These are phyloP conservation scores for Choristoneura rosaceana DNA, from an alignment of 2,888 invertebrate genomes.

Conservation along the genomic window DNA sequence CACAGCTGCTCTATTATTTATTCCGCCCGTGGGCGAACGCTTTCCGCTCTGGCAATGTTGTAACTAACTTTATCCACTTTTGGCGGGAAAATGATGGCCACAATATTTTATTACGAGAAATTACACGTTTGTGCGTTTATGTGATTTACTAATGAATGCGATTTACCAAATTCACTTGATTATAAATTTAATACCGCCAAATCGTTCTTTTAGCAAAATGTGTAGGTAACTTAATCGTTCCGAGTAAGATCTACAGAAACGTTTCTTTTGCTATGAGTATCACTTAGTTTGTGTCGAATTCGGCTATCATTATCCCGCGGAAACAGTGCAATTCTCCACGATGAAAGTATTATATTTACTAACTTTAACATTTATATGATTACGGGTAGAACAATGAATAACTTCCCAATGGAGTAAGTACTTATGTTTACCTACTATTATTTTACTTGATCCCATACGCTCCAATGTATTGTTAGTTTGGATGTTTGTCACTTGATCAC, in stretches of 20 bases:
- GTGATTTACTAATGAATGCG: conserved; percentile 10
- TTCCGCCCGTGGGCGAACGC: conserved; percentile 42
- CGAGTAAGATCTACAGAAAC: no score
- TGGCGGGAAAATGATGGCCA: conserved; percentile 14
- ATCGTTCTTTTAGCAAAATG: background rate
- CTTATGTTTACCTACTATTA: no score
- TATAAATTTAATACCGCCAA: background rate
- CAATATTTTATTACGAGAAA: conserved; percentile 27
- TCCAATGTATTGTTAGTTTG: no score
- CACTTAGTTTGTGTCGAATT: no score
- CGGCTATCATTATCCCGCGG: background rate
- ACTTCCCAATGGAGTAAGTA: no score
- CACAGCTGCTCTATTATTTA: conserved; percentile 64
- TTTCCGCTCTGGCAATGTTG: conserved; percentile 21
- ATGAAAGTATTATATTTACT: no score
- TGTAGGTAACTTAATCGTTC: background rate
- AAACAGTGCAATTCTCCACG: no score
- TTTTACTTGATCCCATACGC: no score
- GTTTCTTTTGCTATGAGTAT: no score
- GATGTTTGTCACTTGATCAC: no score
- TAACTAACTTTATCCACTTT: conserved; percentile 30
- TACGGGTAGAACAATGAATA: no score
- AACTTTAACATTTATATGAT: no score
- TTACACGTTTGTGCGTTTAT: conserved; percentile 15
- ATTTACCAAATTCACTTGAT: background rate